These are phyloP conservation scores for Columba guinea DNA, from an alignment of 2,797 vertebrate species.

Conservation along the genomic window DNA sequence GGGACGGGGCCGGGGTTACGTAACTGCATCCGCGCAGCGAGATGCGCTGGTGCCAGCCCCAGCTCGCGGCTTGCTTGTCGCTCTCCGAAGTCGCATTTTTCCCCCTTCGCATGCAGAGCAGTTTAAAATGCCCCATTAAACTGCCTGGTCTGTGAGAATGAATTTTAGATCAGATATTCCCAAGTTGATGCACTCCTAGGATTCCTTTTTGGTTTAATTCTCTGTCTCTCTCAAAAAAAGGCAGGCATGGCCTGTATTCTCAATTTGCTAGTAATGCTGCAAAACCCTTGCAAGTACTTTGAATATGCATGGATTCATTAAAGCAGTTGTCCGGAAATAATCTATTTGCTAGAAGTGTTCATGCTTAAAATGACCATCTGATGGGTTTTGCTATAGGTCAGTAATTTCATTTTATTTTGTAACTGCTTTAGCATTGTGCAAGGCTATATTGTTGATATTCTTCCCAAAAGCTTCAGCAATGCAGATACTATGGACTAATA, in stretches of 20 bases:
- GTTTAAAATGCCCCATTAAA: neutral
- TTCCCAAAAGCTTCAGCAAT: conserved; percentile 59
- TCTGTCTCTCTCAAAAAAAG: neutral
- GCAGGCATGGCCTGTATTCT: neutral
- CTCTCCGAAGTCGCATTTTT: neutral
- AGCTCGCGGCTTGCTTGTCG: neutral
- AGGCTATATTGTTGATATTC: conserved; percentile 1
- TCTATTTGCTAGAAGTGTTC: neutral
- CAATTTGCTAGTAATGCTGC: neutral
- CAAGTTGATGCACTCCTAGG: neutral
- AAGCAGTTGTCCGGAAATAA: neutral
- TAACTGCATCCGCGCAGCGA: conserved; percentile 45
- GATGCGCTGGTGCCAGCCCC: neutral
- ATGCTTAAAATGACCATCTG: neutral
- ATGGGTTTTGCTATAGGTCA: neutral
- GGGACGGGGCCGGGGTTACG: conserved; percentile 60
- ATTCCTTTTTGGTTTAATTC: neutral
- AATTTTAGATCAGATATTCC: neutral
- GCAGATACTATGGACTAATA: conserved; percentile 54
- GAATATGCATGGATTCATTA: neutral
- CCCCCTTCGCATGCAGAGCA: neutral
- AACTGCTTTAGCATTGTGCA: neutral
- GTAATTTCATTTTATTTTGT: neutral
- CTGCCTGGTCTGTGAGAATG: neutral
- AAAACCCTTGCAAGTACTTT: neutral